Base-by-base conservation (phyloP, 2,113 vertebrate species). In the Phodopus roborovskii region DNA sequence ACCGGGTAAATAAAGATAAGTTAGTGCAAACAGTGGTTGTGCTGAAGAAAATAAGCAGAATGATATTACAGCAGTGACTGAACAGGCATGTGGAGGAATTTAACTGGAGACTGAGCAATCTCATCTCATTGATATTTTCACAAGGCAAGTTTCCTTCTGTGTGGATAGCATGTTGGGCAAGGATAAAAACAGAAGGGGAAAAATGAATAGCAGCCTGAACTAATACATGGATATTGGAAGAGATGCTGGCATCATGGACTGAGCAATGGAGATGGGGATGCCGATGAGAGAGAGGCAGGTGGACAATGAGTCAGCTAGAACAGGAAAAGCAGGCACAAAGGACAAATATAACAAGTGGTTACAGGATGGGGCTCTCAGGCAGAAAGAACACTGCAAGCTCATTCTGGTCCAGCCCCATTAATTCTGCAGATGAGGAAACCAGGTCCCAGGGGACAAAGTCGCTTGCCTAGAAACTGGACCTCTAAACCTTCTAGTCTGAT, bases 281-380 rank as follows among this genome's bases (percentile, higher is more conserved):
- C 0, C 0, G 78, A 86, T 7, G 77, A 33, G 45, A 85, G 42
- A 75, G 42, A 75, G 30, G 70, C 90, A 94, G 81, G 90, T 85
- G 75, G 79, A 73, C 36, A 22, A 77, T 83, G 84, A 96, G 84
- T 88, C 87, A 87, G 78, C 58, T 13, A 36, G 79, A 42, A 93
- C 71, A 88, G 81, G 95, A 96, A 94, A 92, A 78, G 60, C 74
- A 82, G 85, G 60, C 74, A 79, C 50, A 92, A 56, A 85, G 70
- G 79, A 48, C 22, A 26, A 88, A 66, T 28, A 39, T 5, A 66
- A 84, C 62, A 75, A 58, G 84, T 83, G 24, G 70, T 39, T 73
- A 77, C 88, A 20, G 42, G 73, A 88, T 60, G 42, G 58, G 95
- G 50, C 30, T 28, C 53, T 58, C 0, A 28, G 68, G 79, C 7